Base-by-base conservation (phyloP, 2,888 invertebrate species). In the Drosophila buzzatii region DNA sequence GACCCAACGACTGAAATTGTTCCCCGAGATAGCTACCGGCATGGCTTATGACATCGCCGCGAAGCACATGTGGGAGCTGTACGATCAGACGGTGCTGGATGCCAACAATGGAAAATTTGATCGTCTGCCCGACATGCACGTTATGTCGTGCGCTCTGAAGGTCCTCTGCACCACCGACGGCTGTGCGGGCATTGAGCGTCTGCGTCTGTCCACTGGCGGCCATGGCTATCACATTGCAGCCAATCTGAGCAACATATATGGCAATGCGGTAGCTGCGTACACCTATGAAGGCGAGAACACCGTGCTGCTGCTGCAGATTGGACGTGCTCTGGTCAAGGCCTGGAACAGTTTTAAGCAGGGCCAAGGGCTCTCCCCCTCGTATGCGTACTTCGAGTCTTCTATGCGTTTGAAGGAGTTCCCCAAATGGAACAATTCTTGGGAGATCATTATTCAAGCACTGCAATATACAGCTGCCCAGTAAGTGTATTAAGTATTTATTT, bases 261-360 rank as follows among this genome's bases (percentile, higher is more conserved):
- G 96, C 1, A 94, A 96, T 70, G 95, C 96, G 37, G 97, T 97
- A 3, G 98, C 98, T 52, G 96, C 97, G 64, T 96, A 96, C 91
- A 99, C 98, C 5, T 99, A 99, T 91, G 99, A 99, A 94, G 99
- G 99, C 0, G 99, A 99, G 94, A 99, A 99, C 93, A 98, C 98
- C 0, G 98, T 99, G 45, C 94, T 99, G 89, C 94, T 97, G 64
- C 94, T 99, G 67, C 99, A 99, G 94, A 97, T 97, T 5, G 98
- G 98, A 8, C 94, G 96, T 73, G 97, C 96, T 91, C 93, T 98
- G 41, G 95, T 97, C 76, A 98, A 98, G 93, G 94, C 95, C 3
- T 97, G 96, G 95, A 95, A 95, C 82, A 95, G 95, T 77, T 95
- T 95, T 0, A 82, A 93, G 8, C 94, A 94, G 47, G 95, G 95